Evolutionary conservation across 2,888 invertebrate genomes (phyloP).

Genomic region (Geotrupes spiniger): DNA sequence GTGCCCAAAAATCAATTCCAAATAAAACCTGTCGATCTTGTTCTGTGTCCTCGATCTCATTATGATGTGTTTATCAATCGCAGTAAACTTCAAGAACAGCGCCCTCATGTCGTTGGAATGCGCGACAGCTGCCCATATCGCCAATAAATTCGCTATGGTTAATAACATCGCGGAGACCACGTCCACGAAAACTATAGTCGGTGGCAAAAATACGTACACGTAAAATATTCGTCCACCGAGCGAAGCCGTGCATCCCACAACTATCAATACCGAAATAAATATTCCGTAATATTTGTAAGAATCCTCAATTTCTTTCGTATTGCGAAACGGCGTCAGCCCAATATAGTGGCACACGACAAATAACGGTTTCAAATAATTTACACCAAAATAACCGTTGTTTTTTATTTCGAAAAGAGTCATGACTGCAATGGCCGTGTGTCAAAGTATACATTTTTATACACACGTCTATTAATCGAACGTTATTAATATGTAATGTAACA

Average conservation of each 20-base stretch:
- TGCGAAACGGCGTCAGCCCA: conserved; percentile 4
- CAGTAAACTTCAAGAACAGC: neutral
- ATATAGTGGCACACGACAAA: neutral
- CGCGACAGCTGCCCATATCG: neutral
- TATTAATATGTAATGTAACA: too few relatives aligned
- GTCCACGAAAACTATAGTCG: conserved; percentile 2
- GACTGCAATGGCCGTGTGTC: too few relatives aligned
- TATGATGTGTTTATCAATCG: neutral
- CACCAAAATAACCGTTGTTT: too few relatives aligned
- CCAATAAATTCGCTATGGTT: conserved; percentile 4
- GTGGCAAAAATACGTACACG: conserved; percentile 1
- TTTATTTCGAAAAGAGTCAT: too few relatives aligned
- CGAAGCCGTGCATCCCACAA: neutral
- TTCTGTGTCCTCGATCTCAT: neutral
- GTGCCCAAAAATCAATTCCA: conserved; percentile 9
- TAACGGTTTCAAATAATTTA: neutral
- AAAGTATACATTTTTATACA: too few relatives aligned
- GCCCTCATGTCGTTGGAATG: neutral
- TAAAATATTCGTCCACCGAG: neutral
- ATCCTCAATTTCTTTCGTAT: neutral
- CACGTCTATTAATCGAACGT: too few relatives aligned
- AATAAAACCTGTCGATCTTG: neutral
- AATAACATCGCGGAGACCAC: conserved; percentile 7
- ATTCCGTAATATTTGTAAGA: conserved; percentile 7
- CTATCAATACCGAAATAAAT: neutral